Percentiles rank a stretch among this genome's conserved stretches.
Conservation (phyloP, 2,888 invertebrate genomes). For the Atethmia centrago region DNA sequence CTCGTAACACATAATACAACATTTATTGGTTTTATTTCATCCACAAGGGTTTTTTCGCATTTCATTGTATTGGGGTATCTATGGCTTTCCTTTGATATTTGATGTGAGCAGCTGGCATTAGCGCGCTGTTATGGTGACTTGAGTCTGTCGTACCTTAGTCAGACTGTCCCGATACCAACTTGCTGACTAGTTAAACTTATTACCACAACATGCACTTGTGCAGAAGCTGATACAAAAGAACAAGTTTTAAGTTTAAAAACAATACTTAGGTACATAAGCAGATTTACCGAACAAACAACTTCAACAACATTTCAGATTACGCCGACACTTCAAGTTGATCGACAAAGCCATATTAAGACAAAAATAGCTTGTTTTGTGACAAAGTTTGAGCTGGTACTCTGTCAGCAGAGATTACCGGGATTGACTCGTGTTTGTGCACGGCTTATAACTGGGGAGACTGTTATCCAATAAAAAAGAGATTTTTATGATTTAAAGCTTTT, state of each 20-base stretch:
- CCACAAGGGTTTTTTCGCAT: slow-evolving; percentile 22
- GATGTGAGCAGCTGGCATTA: slow-evolving; percentile 8
- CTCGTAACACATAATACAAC: slow-evolving; percentile 24
- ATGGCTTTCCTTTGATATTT: slow-evolving; percentile 36
- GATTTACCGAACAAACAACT: slow-evolving; percentile 24
- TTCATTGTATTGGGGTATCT: slow-evolving; percentile 7
- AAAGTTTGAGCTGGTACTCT: slow-evolving; percentile 57
- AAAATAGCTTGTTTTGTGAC: slow-evolving; percentile 56
- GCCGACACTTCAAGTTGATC: slow-evolving; percentile 26
- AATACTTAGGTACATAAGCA: slow-evolving; percentile 4
- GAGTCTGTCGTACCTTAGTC: too few relatives aligned
- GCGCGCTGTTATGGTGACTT: not conserved
- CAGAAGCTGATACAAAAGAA: not conserved
- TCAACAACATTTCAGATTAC: slow-evolving; percentile 1
- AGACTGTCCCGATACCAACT: not conserved
- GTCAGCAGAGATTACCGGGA: slow-evolving; percentile 53
- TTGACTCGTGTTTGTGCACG: slow-evolving; percentile 50
- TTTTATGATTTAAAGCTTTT: slow-evolving; percentile 36
- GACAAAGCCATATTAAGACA: slow-evolving; percentile 49
- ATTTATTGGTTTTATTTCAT: slow-evolving; percentile 52
- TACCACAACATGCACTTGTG: not conserved
- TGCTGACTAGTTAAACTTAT: not conserved
- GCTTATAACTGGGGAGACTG: slow-evolving; percentile 35
- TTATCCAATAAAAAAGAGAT: slow-evolving; percentile 61
- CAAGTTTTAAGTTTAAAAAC: not conserved